These are phyloP conservation scores for Hypolimnas misippus DNA, from an alignment of 2,888 invertebrate genomes.

Conservation along the genomic window DNA sequence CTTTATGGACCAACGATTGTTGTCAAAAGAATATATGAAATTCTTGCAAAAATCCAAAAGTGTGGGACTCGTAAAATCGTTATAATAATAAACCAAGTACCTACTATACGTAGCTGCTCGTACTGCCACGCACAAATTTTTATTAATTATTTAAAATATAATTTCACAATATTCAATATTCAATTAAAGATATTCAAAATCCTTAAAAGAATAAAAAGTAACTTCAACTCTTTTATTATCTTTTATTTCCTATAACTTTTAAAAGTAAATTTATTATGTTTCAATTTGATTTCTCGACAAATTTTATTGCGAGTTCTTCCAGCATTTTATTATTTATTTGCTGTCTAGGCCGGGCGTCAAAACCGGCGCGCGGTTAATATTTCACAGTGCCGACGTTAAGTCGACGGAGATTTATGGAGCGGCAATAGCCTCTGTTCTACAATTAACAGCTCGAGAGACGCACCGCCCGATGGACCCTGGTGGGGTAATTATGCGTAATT, in stretches of 20 bases:
- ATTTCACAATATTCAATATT: too few relatives aligned
- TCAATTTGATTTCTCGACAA: conserved; percentile 14
- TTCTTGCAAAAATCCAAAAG: too few relatives aligned
- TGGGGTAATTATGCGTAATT: conserved; percentile 38
- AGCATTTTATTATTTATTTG: conserved; percentile 70
- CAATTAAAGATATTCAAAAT: neutral
- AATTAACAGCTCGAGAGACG: conserved; percentile 67
- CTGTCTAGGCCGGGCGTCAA: conserved; percentile 67
- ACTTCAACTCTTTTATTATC: too few relatives aligned
- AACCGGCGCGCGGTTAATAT: conserved; percentile 79
- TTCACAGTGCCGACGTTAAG: conserved; percentile 78
- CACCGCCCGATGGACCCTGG: conserved; percentile 38
- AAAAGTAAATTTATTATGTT: neutral
- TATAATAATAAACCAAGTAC: too few relatives aligned
- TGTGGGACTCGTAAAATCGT: too few relatives aligned
- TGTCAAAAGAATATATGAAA: too few relatives aligned
- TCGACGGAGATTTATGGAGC: conserved; percentile 77
- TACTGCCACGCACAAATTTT: too few relatives aligned
- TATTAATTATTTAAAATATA: too few relatives aligned
- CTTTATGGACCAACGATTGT: too few relatives aligned
- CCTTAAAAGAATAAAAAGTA: neutral
- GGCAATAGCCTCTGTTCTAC: conserved; percentile 73
- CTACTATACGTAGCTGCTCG: too few relatives aligned
- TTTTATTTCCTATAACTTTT: too few relatives aligned
- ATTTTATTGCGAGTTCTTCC: conserved; percentile 49